phyloP scores from a whole-genome alignment of 2,113 vertebrate species.

The Alosa alosa region DNA sequence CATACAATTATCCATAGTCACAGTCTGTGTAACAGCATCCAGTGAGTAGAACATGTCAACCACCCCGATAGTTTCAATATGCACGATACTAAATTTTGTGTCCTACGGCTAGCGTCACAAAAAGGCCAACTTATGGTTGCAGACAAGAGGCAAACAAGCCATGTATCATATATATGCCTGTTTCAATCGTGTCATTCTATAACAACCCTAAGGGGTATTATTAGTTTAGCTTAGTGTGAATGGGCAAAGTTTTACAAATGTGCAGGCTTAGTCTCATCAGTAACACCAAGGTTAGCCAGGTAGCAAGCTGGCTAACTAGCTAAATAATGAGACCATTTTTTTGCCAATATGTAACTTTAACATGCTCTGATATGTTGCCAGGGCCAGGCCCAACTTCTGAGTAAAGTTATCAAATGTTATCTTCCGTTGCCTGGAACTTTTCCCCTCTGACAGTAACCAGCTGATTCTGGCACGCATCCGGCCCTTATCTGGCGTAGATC shows the following conservation, averaged over 20 bases:
- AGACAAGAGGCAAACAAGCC: background rate
- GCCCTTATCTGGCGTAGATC: constrained; percentile 20
- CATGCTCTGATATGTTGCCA: background rate
- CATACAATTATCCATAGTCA: background rate
- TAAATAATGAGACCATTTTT: background rate
- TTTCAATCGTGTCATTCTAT: background rate
- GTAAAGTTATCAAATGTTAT: constrained; percentile 13
- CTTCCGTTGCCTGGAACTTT: constrained; percentile 7
- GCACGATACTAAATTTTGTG: background rate
- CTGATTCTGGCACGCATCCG: constrained; percentile 17
- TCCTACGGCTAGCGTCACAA: background rate
- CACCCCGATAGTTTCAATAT: background rate
- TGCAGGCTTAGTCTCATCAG: background rate
- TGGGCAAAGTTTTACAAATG: background rate
- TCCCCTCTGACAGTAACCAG: background rate
- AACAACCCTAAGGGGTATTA: background rate
- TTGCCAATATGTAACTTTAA: background rate
- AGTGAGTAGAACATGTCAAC: background rate
- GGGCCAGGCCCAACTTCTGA: background rate
- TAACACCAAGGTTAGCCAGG: background rate
- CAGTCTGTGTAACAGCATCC: background rate
- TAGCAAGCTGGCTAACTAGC: background rate
- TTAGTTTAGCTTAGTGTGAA: background rate
- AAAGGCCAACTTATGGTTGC: background rate
- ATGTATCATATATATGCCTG: background rate